phyloP scores from a whole-genome alignment of 1,140 invertebrate species.

The Caenorhabditis tropicalis region DNA sequence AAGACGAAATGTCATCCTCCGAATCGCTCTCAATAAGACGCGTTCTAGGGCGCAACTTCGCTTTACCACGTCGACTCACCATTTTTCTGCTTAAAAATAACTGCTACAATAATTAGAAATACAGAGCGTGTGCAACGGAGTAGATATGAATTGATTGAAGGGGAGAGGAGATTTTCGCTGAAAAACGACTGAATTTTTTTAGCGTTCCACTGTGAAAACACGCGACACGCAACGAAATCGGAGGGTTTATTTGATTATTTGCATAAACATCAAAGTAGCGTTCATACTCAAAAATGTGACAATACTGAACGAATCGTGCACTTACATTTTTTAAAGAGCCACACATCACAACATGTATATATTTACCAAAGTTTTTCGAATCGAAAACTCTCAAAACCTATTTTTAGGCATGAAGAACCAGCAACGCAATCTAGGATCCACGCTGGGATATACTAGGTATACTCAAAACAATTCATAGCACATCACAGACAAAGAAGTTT shows the following conservation, averaged over 20 bases:
- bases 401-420: too few relatives aligned
- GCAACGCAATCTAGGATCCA: too few relatives aligned
- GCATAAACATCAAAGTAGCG: neutral
- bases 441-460: too few relatives aligned
- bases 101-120: constrained; percentile 8
- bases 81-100: constrained; percentile 9
- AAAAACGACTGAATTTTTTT: neutral
- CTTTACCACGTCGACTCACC: neutral
- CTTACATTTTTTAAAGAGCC: too few relatives aligned
- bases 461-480: too few relatives aligned
- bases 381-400: too few relatives aligned
- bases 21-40: constrained; percentile 45
- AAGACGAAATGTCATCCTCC: constrained; percentile 47
- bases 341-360: too few relatives aligned
- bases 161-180: constrained; percentile 6
- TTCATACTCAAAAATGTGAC: too few relatives aligned
- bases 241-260: neutral
- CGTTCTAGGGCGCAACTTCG: neutral
- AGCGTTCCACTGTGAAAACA: neutral
- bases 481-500: too few relatives aligned
- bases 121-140: neutral
- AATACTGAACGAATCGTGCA: too few relatives aligned
- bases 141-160: neutral
- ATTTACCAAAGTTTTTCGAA: too few relatives aligned
- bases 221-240: neutral